These are phyloP conservation scores for Campylorhamphus procurvoides DNA, from an alignment of 2,113 vertebrate genomes.

Conservation along the genomic window DNA sequence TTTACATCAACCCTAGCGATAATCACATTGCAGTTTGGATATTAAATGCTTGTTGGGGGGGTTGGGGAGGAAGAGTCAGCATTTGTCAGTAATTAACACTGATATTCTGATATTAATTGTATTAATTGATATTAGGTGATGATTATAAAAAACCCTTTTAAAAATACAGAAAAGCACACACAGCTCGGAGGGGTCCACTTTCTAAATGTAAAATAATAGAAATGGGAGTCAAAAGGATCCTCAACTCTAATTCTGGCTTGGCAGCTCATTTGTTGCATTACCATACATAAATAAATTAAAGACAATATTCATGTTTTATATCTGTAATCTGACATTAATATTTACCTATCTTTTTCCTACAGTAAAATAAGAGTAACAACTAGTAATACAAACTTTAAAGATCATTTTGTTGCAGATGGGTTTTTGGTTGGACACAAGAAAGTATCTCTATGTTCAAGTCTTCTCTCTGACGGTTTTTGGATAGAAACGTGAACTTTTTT, in stretches of 20 bases:
- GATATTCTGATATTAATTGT: neutral
- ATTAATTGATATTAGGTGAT: neutral
- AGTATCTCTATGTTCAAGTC: neutral
- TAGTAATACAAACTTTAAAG: neutral
- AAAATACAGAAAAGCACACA: neutral
- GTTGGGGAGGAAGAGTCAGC: rapidly evolving
- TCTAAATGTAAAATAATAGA: neutral
- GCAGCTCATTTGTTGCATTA: neutral
- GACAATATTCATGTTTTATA: neutral
- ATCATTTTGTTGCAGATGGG: neutral
- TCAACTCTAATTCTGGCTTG: rapidly evolving
- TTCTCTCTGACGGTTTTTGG: neutral
- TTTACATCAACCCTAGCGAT: neutral
- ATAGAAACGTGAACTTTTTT: neutral
- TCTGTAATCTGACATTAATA: neutral
- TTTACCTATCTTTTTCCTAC: neutral
- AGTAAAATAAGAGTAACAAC: neutral
- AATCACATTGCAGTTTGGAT: neutral
- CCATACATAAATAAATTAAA: neutral
- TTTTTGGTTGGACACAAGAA: neutral
- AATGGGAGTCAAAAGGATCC: neutral
- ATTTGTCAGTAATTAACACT: neutral
- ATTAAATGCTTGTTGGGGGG: neutral
- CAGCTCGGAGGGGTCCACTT: neutral
- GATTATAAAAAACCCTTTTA: neutral